A percentile compares a stretch with the other conserved stretches of the same genome.
phyloP scores from a whole-genome alignment of 2,797 vertebrate genomes.

The Benthosema pterotum region DNA sequence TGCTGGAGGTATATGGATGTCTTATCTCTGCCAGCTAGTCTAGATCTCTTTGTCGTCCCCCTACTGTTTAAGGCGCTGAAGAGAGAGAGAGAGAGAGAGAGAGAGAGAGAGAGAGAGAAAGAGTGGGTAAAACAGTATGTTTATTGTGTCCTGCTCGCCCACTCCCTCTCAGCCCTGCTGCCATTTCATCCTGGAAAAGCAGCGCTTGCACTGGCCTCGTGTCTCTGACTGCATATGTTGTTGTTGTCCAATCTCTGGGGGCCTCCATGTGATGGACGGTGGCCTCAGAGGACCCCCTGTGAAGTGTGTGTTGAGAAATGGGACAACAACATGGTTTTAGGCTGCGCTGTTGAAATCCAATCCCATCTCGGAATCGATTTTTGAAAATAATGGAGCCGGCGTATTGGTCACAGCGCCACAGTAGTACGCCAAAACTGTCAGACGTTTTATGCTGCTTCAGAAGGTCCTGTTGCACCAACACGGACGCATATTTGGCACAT shows the following conservation, averaged over 20 bases:
- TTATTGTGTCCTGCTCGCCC: slow-evolving; percentile 66
- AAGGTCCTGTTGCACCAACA: no score
- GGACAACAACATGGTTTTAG: no score
- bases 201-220: slow-evolving; percentile 47
- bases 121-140: slow-evolving; percentile 33
- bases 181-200: slow-evolving; percentile 68
- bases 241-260: neutral
- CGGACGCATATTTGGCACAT: no score
- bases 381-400: no score
- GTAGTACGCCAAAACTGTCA: no score
- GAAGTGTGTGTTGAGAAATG: no score
- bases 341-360: no score
- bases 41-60: slow-evolving; percentile 58
- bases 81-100: neutral
- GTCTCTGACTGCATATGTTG: neutral
- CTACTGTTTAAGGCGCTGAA: slow-evolving; percentile 60
- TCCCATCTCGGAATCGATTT: no score
- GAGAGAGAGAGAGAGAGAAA: slow-evolving; percentile 3
- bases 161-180: slow-evolving; percentile 61
- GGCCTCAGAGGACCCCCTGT: slow-evolving; percentile 54
- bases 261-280: neutral
- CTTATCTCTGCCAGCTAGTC: slow-evolving; percentile 56
- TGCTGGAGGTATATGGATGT: slow-evolving; percentile 63
- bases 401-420: no score
- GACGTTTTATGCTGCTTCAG: no score